phyloP scores from a whole-genome alignment of 2,797 vertebrate species.

The Notolabrus celidotus region DNA sequence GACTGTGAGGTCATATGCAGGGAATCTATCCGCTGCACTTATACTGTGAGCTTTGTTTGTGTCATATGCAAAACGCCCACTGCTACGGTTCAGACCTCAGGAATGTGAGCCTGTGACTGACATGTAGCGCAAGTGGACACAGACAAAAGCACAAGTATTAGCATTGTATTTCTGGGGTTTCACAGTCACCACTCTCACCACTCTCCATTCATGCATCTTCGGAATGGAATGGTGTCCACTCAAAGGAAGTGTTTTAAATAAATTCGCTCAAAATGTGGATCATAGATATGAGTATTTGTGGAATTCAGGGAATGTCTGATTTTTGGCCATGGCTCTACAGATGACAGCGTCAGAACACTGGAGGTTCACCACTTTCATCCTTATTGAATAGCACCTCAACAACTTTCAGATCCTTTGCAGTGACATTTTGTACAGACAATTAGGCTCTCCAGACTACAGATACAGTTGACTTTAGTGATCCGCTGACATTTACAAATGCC shows the following conservation, averaged over 20 bases:
- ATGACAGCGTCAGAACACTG: neutral
- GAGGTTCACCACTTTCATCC: neutral
- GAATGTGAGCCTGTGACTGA: slow-evolving; percentile 56
- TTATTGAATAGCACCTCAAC: neutral
- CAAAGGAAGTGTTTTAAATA: slow-evolving; percentile 2
- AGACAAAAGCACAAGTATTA: slow-evolving; percentile 36
- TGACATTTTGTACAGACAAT: neutral
- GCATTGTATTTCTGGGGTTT: slow-evolving; percentile 5
- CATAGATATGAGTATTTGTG: slow-evolving; percentile 5
- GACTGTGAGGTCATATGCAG: slow-evolving; percentile 60
- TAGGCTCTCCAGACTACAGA: neutral
- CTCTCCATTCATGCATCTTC: slow-evolving; percentile 1
- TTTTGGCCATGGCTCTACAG: no score
- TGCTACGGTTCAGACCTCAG: slow-evolving; percentile 37
- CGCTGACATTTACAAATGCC: neutral
- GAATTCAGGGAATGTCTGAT: slow-evolving; percentile 8
- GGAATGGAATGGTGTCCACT: neutral
- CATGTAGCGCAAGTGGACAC: slow-evolving; percentile 29
- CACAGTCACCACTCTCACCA: neutral
- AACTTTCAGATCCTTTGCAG: neutral
- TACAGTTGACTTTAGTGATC: neutral
- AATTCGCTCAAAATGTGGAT: slow-evolving; percentile 29
- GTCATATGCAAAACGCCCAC: slow-evolving; percentile 33
- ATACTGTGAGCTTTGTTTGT: slow-evolving; percentile 72
- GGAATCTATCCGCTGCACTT: slow-evolving; percentile 54